Conservation (phyloP, 1,140 invertebrate genomes). For the Aphelenchoides fujianensis region DNA sequence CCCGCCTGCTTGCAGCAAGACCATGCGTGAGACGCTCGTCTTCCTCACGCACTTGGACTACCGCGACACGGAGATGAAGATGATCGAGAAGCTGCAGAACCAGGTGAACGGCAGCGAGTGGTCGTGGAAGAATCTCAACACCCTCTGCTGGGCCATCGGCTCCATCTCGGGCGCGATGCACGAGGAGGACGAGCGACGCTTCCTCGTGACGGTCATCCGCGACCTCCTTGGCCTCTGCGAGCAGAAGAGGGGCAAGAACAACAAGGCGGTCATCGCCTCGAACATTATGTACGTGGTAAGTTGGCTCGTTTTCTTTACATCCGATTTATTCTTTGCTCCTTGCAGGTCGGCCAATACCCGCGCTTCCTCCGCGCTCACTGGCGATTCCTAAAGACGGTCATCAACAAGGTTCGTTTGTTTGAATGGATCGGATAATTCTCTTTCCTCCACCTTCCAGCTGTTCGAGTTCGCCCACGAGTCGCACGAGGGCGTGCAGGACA, state of each 20-base stretch:
- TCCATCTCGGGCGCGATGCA: constrained; percentile 98
- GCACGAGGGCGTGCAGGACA: constrained; percentile 88
- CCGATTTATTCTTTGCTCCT: no score
- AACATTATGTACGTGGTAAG: constrained; percentile 99
- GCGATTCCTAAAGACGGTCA: constrained; percentile 99
- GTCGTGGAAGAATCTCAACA: constrained; percentile 99
- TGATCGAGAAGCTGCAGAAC: constrained; percentile 97
- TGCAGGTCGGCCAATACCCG: constrained; percentile 99
- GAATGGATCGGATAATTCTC: constrained; percentile 9
- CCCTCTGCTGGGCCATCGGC: constrained; percentile 96
- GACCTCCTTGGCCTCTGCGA: constrained; percentile 96
- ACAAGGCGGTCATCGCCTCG: constrained; percentile 98
- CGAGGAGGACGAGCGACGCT: constrained; percentile 98
- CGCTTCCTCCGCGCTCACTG: constrained; percentile 97
- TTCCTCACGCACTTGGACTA: constrained; percentile 98
- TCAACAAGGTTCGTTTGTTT: constrained; percentile 75
- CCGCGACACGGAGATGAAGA: constrained; percentile 92
- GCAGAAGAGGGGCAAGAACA: constrained; percentile 98
- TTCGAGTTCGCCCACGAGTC: constrained; percentile 99
- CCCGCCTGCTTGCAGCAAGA: no score
- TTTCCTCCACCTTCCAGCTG: constrained; percentile 64
- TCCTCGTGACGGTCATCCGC: constrained; percentile 98
- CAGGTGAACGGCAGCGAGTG: constrained; percentile 98
- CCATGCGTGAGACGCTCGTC: constrained; percentile 97
- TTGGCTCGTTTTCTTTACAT: no score